These are phyloP conservation scores for Callipepla squamata DNA, from an alignment of 2,113 vertebrate genomes.

Conservation along the genomic window DNA sequence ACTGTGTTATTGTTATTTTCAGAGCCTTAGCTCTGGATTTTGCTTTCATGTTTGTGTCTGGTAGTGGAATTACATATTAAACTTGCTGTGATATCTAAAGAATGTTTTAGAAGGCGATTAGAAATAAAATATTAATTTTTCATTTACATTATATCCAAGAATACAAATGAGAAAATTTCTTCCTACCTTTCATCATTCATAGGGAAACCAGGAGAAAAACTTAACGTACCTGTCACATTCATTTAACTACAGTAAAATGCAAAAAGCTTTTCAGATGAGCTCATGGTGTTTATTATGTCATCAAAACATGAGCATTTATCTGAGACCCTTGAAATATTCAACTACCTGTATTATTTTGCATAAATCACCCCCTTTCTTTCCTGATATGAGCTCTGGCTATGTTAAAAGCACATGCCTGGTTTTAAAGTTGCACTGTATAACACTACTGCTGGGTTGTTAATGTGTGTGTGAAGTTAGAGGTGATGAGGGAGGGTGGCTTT, in stretches of 20 bases:
- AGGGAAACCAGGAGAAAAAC: slow-evolving; percentile 16
- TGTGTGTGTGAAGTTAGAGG: no score
- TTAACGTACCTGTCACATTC: background rate
- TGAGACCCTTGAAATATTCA: no score
- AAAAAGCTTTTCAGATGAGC: background rate
- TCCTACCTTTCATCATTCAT: slow-evolving; percentile 19
- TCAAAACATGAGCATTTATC: no score
- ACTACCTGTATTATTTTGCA: no score
- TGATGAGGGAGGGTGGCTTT: no score
- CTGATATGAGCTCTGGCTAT: no score
- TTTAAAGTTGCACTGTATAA: no score
- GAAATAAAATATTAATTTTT: slow-evolving; percentile 29
- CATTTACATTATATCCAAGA: slow-evolving; percentile 30
- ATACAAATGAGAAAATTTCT: slow-evolving; percentile 43
- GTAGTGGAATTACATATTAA: background rate
- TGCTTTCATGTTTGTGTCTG: background rate
- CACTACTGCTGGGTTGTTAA: no score
- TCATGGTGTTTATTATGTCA: no score
- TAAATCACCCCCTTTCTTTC: no score
- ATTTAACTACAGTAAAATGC: slow-evolving; percentile 37
- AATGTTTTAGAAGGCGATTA: slow-evolving; percentile 41
- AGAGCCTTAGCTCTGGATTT: background rate
- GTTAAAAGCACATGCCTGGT: no score
- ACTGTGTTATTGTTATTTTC: background rate
- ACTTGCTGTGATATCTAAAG: background rate